Percentiles rank a stretch among this genome's conserved stretches.
These are phyloP conservation scores for Lepidocyrtoides sp. DNA, from an alignment of 2,888 invertebrate genomes.

Conservation along the genomic window DNA sequence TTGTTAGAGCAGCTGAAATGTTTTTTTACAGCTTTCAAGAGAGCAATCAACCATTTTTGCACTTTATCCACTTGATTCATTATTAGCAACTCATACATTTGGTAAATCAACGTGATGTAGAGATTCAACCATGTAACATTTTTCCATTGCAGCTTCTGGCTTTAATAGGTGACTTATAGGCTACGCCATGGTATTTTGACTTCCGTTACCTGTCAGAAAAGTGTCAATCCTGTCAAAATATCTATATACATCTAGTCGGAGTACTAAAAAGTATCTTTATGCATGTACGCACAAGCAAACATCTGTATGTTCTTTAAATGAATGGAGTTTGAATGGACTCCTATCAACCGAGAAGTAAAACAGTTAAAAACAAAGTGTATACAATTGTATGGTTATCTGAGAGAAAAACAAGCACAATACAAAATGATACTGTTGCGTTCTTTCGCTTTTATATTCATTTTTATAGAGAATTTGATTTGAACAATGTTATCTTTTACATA, in stretches of 20 bases:
- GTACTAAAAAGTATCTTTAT: no score
- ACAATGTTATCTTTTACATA: constrained; percentile 41
- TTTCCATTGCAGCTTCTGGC: neutral
- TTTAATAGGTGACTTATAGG: constrained; percentile 33
- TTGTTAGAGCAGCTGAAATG: constrained; percentile 37
- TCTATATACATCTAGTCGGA: no score
- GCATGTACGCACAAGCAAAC: neutral
- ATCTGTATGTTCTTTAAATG: neutral
- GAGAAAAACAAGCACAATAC: neutral
- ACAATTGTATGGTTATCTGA: neutral
- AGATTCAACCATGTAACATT: neutral
- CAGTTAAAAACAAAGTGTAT: constrained; percentile 47
- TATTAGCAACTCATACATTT: constrained; percentile 20
- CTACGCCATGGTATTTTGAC: constrained; percentile 62
- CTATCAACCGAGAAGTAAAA: constrained; percentile 63
- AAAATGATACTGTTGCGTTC: neutral
- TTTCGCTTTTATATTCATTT: constrained; percentile 14
- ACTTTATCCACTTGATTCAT: constrained; percentile 10
- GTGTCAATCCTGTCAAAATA: constrained; percentile 71
- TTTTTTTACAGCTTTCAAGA: constrained; percentile 26
- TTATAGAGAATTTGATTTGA: neutral
- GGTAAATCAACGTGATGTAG: neutral
- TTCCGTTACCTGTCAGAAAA: constrained; percentile 73
- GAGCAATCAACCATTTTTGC: constrained; percentile 57
- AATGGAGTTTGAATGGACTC: neutral